phyloP scores from a whole-genome alignment of 2,113 vertebrate species.

The Pygathrix nemaeus region DNA sequence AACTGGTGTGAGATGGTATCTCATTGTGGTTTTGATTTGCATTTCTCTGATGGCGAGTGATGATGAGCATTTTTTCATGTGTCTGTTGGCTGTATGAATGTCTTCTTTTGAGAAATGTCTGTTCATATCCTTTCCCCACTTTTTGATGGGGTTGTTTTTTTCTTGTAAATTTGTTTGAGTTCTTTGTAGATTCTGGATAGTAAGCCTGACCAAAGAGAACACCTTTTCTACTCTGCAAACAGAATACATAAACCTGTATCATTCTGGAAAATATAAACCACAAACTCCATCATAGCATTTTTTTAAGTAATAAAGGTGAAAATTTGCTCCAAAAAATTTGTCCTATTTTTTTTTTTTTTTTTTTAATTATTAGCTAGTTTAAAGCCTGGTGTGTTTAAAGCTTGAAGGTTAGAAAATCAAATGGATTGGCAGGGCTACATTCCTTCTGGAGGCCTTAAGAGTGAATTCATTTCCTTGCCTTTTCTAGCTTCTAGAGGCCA shows the following conservation, averaged over 20 bases:
- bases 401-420: not conserved
- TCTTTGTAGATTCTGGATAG: too few relatives aligned
- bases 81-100: too few relatives aligned
- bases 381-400: not conserved
- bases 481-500: not conserved
- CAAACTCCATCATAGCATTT: not conserved
- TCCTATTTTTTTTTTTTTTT: not conserved
- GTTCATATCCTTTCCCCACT: too few relatives aligned
- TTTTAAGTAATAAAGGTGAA: not conserved
- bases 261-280: not conserved
- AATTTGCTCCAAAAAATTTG: not conserved
- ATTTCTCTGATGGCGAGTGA: too few relatives aligned
- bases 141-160: too few relatives aligned
- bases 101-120: too few relatives aligned
- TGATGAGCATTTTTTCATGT: too few relatives aligned
- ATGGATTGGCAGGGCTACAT: not conserved
- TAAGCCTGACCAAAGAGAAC: not conserved
- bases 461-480: not conserved
- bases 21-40: too few relatives aligned
- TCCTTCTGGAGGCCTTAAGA: not conserved
- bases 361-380: not conserved
- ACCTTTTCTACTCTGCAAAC: not conserved
- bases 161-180: too few relatives aligned
- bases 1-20: too few relatives aligned
- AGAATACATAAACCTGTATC: not conserved